phyloP scores from a whole-genome alignment of 2,113 vertebrate genomes.

The Struthidea cinerea region DNA sequence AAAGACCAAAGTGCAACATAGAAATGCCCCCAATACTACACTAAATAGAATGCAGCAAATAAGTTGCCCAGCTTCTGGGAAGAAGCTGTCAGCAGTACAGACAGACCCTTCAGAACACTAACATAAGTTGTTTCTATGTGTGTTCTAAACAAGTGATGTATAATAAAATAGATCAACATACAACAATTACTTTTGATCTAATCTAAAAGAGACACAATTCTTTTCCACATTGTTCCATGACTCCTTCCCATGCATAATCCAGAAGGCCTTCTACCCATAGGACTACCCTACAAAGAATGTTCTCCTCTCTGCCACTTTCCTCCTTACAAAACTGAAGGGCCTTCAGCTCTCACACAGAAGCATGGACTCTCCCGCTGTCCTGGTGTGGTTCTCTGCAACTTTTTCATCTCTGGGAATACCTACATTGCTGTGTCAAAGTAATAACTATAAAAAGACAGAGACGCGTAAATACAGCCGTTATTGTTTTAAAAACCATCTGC shows the following conservation, averaged over 20 bases:
- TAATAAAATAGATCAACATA: neutral
- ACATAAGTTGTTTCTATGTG: neutral
- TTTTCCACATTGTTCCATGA: neutral
- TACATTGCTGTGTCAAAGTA: neutral
- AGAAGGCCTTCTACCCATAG: neutral
- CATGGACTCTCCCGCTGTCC: neutral
- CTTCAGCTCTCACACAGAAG: neutral
- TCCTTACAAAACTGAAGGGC: neutral
- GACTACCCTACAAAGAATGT: neutral
- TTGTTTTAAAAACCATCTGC: neutral
- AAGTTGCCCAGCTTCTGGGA: neutral
- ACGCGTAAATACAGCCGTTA: accelerated
- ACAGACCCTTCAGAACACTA: neutral
- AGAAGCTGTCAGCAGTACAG: neutral
- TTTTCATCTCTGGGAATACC: neutral
- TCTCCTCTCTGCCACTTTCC: neutral
- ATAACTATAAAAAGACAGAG: neutral
- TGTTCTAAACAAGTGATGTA: neutral
- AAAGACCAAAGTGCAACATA: neutral
- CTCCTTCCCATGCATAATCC: neutral
- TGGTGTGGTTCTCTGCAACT: neutral
- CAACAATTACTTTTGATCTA: neutral
- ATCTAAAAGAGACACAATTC: neutral
- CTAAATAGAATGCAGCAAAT: neutral
- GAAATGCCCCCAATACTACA: neutral